Evolutionary conservation across 2,113 vertebrate genomes (phyloP).

Genomic region (Nanorana parkeri): DNA sequence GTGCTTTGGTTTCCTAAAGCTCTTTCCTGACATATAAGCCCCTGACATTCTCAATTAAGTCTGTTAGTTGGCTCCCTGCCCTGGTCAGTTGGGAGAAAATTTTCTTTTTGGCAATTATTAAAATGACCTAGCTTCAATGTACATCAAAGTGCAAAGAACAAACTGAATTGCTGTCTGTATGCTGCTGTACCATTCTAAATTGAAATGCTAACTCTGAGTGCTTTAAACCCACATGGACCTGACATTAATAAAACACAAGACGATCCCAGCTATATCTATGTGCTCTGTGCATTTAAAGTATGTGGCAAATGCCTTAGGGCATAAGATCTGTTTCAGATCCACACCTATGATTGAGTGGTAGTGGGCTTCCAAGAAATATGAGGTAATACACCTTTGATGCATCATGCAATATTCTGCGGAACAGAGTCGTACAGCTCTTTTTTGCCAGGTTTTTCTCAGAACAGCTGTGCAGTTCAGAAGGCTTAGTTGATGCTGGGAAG

Average conservation of each 20-base stretch:
- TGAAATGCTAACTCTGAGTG: too few relatives aligned
- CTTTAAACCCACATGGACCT: too few relatives aligned
- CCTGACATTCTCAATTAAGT: too few relatives aligned
- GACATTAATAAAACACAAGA: not conserved
- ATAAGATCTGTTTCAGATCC: constrained; percentile 28
- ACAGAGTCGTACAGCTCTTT: constrained; percentile 28
- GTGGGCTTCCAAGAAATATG: not conserved
- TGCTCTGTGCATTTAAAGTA: constrained; percentile 2
- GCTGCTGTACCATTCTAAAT: too few relatives aligned
- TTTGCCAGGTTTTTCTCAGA: constrained; percentile 47
- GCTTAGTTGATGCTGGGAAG: constrained; percentile 49
- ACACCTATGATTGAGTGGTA: constrained; percentile 19
- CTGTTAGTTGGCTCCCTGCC: too few relatives aligned
- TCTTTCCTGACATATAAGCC: too few relatives aligned
- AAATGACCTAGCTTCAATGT: too few relatives aligned
- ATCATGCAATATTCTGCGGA: constrained; percentile 41
- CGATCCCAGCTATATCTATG: not conserved
- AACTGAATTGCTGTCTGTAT: too few relatives aligned
- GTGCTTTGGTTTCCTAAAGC: too few relatives aligned
- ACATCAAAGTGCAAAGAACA: too few relatives aligned
- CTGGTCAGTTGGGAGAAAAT: too few relatives aligned
- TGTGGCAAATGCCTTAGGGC: not conserved
- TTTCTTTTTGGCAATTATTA: too few relatives aligned
- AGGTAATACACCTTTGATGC: constrained; percentile 42
- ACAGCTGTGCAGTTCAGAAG: constrained; percentile 57